Conservation (phyloP, 2,797 vertebrate genomes). For the Rhadinocentrus ornatus region DNA sequence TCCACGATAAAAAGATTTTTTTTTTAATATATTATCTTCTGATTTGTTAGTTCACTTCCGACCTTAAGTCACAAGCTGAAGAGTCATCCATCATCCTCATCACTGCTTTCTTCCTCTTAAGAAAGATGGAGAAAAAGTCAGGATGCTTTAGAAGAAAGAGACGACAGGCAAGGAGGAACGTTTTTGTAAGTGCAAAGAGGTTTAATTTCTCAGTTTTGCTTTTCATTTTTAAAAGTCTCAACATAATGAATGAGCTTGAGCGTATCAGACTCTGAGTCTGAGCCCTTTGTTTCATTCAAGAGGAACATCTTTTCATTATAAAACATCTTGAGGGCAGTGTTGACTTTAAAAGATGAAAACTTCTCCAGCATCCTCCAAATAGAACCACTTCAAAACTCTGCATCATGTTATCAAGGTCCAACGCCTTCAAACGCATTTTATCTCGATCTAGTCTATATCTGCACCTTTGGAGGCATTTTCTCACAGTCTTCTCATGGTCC, state of each 20-base stretch:
- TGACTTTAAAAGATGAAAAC: slow-evolving; percentile 47
- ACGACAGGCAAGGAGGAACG: slow-evolving; percentile 7
- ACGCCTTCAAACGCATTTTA: slow-evolving; percentile 25
- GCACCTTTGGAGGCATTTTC: background rate
- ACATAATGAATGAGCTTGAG: slow-evolving; percentile 30
- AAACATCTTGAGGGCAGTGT: slow-evolving; percentile 47
- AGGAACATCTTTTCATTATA: slow-evolving; percentile 38
- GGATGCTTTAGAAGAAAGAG: slow-evolving; percentile 25
- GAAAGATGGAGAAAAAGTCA: slow-evolving; percentile 33
- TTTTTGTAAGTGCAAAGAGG: slow-evolving; percentile 60
- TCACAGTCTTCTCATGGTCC: slow-evolving; percentile 34
- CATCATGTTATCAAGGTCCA: slow-evolving; percentile 7
- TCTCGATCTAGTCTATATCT: slow-evolving; percentile 1
- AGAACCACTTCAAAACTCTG: slow-evolving; percentile 39
- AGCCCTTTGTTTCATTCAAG: slow-evolving; percentile 23
- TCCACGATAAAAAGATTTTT: slow-evolving; percentile 74
- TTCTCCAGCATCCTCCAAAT: slow-evolving; percentile 9
- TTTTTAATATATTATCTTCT: slow-evolving; percentile 74
- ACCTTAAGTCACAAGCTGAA: slow-evolving; percentile 7
- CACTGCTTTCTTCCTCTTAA: slow-evolving; percentile 16
- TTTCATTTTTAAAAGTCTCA: slow-evolving; percentile 55
- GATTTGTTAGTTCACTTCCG: slow-evolving; percentile 43
- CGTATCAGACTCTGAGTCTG: slow-evolving; percentile 26
- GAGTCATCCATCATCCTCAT: slow-evolving; percentile 30
- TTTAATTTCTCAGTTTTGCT: slow-evolving; percentile 31